phyloP scores from a whole-genome alignment of 2,888 invertebrate genomes.

The Hartigia nigra region DNA sequence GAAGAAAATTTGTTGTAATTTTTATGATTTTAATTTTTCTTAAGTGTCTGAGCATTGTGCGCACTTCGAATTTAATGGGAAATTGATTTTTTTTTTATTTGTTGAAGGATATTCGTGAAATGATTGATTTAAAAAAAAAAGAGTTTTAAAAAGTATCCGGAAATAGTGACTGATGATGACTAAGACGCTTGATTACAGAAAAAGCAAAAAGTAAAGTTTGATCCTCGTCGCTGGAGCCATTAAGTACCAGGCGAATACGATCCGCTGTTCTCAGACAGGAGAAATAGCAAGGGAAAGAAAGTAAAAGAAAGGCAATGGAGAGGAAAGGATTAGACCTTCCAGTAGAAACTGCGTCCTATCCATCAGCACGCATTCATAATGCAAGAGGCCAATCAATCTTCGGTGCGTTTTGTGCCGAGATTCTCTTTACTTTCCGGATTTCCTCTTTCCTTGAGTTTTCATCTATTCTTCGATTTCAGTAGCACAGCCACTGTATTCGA shows the following conservation, averaged over 20 bases:
- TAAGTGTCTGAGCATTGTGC: neutral
- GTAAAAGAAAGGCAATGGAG: neutral
- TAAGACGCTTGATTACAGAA: neutral
- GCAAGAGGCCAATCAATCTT: conserved; percentile 24
- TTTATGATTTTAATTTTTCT: neutral
- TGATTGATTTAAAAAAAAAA: no score
- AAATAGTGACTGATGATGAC: neutral
- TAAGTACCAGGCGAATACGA: neutral
- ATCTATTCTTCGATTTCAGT: neutral
- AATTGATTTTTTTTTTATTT: neutral
- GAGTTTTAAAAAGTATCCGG: neutral
- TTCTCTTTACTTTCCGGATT: neutral
- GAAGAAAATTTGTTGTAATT: neutral
- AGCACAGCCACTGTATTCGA: neutral
- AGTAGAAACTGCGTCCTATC: conserved; percentile 6
- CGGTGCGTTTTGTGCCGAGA: neutral
- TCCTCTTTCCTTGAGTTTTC: neutral
- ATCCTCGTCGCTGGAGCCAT: neutral
- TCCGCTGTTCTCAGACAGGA: neutral
- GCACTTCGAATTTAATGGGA: neutral
- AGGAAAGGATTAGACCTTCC: neutral
- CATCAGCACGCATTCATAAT: conserved; percentile 23
- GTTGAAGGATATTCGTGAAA: neutral
- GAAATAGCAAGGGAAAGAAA: neutral
- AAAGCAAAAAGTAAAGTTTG: neutral